Percentiles rank a stretch among this genome's conserved stretches.
phyloP scores from a whole-genome alignment of 2,113 vertebrate species.

The Megaleporinus macrocephalus region DNA sequence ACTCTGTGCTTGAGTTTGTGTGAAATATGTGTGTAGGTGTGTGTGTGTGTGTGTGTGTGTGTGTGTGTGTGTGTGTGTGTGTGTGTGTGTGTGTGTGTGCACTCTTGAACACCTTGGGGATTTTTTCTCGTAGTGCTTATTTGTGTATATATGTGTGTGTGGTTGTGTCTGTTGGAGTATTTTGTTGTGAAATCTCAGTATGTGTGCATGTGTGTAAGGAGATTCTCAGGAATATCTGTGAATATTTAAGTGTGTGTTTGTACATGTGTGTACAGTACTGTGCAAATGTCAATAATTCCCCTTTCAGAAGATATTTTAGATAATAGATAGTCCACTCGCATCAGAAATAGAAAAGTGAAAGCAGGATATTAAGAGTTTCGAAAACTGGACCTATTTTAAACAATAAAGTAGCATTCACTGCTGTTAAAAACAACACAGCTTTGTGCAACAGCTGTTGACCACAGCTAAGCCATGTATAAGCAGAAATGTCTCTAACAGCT shows the following conservation, averaged over 20 bases:
- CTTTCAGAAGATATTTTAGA: too few relatives aligned
- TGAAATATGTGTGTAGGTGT: neutral
- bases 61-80: neutral
- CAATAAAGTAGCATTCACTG: too few relatives aligned
- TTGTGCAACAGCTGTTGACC: too few relatives aligned
- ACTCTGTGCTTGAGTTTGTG: neutral
- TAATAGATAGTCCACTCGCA: too few relatives aligned
- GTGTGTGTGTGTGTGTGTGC: neutral
- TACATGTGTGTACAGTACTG: neutral
- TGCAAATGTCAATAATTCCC: neutral
- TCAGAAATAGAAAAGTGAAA: too few relatives aligned
- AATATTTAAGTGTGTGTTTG: conserved; percentile 16
- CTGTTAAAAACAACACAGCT: too few relatives aligned
- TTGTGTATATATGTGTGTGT: neutral
- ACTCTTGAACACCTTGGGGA: neutral
- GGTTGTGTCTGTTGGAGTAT: neutral
- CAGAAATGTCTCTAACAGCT: too few relatives aligned
- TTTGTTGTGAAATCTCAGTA: neutral
- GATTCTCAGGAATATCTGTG: neutral
- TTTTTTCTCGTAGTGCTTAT: neutral
- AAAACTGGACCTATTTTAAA: too few relatives aligned
- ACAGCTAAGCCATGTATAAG: too few relatives aligned
- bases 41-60: neutral
- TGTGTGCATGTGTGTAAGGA: neutral
- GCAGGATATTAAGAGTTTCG: too few relatives aligned